These are phyloP conservation scores for Rhinichthys klamathensis DNA, from an alignment of 2,113 vertebrate species.

Conservation along the genomic window DNA sequence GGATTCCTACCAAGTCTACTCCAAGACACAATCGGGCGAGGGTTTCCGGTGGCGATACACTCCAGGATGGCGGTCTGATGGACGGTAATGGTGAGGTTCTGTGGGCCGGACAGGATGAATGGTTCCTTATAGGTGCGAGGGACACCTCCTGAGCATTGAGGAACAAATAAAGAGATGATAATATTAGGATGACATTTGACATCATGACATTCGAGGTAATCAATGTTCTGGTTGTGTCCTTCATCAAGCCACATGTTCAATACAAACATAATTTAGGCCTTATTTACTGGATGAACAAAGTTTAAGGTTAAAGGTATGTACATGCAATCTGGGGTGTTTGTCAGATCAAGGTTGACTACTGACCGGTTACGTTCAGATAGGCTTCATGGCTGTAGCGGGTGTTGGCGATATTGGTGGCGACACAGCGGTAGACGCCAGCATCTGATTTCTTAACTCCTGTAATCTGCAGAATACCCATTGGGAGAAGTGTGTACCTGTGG, in stretches of 20 bases:
- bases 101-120: conserved; percentile 77
- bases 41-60: conserved; percentile 76
- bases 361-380: conserved; percentile 58
- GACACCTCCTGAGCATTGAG: conserved; percentile 63
- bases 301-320: background rate
- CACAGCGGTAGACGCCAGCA: conserved; percentile 54
- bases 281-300: background rate
- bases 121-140: conserved; percentile 74
- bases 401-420: conserved; percentile 64
- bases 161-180: background rate
- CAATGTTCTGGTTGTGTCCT: background rate
- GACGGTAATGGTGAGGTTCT: conserved; percentile 78
- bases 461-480: conserved; percentile 77
- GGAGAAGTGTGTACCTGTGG: conserved; percentile 78
- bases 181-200: background rate
- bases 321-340: background rate
- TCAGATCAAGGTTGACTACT: conserved; percentile 21
- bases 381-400: conserved; percentile 63
- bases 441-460: conserved; percentile 63
- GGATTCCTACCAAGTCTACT: conserved; percentile 72
- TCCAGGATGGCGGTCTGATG: conserved; percentile 78
- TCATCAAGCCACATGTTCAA: background rate
- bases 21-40: conserved; percentile 77
- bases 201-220: conserved; percentile 31
- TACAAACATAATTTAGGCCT: background rate